Evolutionary conservation across 2,797 vertebrate species (phyloP).

Genomic region (Cephalopachus bancanus): DNA sequence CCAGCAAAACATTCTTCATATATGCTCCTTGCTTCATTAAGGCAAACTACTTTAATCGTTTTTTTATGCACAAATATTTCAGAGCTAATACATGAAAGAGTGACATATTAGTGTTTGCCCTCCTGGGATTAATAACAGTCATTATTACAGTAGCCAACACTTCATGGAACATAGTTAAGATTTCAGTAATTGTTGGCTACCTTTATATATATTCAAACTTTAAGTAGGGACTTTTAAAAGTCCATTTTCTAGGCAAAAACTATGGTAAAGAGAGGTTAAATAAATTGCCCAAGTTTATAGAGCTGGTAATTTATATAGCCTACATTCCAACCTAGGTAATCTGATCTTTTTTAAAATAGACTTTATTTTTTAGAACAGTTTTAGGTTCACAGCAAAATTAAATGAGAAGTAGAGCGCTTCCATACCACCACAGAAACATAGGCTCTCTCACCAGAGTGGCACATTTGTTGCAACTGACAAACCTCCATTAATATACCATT

Average conservation of each 20-base stretch:
- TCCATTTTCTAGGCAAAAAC: slow-evolving; percentile 20
- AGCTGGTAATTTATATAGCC: background rate
- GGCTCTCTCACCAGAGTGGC: too few relatives aligned
- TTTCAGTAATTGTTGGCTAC: background rate
- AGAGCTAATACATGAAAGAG: background rate
- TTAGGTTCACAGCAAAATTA: background rate
- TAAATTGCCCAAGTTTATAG: background rate
- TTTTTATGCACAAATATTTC: background rate
- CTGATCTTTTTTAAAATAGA: background rate
- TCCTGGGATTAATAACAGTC: background rate
- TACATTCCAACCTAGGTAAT: background rate
- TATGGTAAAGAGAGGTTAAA: background rate
- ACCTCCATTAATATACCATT: background rate
- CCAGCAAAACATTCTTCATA: background rate
- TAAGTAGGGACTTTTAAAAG: background rate
- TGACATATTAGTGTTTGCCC: background rate
- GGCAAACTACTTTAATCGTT: background rate
- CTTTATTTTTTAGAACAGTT: background rate
- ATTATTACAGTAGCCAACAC: background rate
- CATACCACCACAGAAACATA: background rate
- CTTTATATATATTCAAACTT: slow-evolving; percentile 3
- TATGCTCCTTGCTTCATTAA: background rate
- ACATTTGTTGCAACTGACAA: background rate
- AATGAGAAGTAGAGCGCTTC: background rate
- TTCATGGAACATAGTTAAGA: background rate